These are phyloP conservation scores for Yponomeuta malinellus DNA, from an alignment of 2,888 invertebrate species.

Conservation along the genomic window DNA sequence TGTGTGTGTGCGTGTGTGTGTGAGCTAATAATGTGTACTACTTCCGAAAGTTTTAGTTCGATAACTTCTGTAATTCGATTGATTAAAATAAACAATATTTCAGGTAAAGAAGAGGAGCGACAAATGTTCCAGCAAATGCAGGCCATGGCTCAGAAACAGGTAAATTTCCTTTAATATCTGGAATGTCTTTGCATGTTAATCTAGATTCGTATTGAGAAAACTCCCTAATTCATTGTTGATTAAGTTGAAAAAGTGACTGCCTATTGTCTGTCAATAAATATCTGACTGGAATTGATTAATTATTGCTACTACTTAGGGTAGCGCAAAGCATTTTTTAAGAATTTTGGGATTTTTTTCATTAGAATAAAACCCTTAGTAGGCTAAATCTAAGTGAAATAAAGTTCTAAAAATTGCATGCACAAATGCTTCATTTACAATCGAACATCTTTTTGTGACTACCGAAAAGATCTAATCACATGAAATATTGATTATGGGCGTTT, in stretches of 20 bases:
- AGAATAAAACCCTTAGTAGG: neutral
- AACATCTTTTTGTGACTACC: neutral
- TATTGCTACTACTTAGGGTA: too few species aligned
- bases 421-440: neutral
- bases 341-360: neutral
- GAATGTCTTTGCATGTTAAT: conserved; percentile 40
- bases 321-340: too few species aligned
- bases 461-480: neutral
- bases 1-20: too few species aligned
- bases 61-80: neutral
- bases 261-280: too few species aligned
- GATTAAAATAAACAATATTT: conserved; percentile 33
- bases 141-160: conserved; percentile 97
- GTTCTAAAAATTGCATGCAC: neutral
- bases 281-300: too few species aligned
- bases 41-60: too few species aligned
- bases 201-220: conserved; percentile 16
- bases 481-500: conserved; percentile 56
- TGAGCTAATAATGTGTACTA: too few species aligned
- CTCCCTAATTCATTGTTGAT: neutral
- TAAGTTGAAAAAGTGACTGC: neutral
- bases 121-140: conserved; percentile 98
- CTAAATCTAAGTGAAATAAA: neutral
- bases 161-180: conserved; percentile 56
- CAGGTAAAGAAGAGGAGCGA: conserved; percentile 96